These are phyloP conservation scores for Graphium colonna DNA, from an alignment of 2,888 invertebrate species.

Conservation along the genomic window DNA sequence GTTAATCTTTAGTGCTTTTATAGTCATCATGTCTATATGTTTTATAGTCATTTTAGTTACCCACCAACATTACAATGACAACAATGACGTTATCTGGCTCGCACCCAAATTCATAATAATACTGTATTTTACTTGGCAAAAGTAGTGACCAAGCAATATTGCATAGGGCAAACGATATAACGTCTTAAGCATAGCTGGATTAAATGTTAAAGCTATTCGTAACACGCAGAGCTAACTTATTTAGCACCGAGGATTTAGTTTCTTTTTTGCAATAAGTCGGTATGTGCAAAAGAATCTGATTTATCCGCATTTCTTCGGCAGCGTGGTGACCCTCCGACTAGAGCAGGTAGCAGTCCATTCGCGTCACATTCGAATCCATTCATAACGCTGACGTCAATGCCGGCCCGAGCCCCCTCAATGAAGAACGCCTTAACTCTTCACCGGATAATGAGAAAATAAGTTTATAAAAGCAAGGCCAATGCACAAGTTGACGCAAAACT, in stretches of 20 bases:
- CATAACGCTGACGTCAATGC: conserved; percentile 44
- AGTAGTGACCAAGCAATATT: too few relatives aligned
- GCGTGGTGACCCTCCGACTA: conserved; percentile 4
- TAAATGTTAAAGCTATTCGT: too few relatives aligned
- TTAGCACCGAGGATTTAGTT: too few relatives aligned
- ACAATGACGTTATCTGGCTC: too few relatives aligned
- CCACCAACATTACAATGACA: too few relatives aligned
- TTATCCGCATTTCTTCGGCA: conserved; percentile 8
- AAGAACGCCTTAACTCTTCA: conserved; percentile 34
- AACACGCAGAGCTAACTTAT: too few relatives aligned
- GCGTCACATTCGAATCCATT: conserved; percentile 41
- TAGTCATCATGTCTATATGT: too few relatives aligned
- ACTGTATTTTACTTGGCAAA: background rate
- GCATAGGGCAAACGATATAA: too few relatives aligned
- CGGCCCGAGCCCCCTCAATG: conserved; percentile 28
- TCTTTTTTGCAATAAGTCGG: too few relatives aligned
- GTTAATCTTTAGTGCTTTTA: too few relatives aligned
- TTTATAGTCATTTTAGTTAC: too few relatives aligned
- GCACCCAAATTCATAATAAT: conserved; percentile 1
- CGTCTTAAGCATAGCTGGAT: too few relatives aligned
- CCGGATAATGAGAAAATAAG: conserved; percentile 27
- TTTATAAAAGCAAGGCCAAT: background rate
- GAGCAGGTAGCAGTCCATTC: conserved; percentile 19
- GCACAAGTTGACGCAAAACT: background rate
- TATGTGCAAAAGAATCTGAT: background rate